phyloP scores from a whole-genome alignment of 2,113 vertebrate species.

The Amia ocellicauda region DNA sequence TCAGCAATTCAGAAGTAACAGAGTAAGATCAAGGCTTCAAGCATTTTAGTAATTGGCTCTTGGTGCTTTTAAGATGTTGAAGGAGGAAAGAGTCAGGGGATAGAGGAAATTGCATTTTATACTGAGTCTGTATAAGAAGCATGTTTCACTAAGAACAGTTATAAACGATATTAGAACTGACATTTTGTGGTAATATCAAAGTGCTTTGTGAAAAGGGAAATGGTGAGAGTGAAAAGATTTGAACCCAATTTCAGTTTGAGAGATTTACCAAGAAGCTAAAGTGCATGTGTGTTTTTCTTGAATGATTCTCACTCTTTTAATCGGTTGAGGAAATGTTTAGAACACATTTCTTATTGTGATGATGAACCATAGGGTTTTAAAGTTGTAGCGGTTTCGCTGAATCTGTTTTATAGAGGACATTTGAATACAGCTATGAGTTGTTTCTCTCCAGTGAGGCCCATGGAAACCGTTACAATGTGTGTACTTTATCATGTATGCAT shows the following conservation, averaged over 20 bases:
- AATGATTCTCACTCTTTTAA: background rate
- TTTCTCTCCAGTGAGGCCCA: no score
- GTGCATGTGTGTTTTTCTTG: background rate
- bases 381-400: no score
- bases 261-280: background rate
- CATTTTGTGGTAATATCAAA: background rate
- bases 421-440: no score
- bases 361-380: no score
- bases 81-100: background rate
- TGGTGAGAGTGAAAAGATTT: background rate
- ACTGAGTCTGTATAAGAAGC: background rate
- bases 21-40: background rate
- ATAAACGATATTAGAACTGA: background rate
- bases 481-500: no score
- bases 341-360: no score
- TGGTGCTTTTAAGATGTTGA: background rate
- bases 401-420: no score
- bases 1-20: background rate
- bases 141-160: background rate
- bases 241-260: background rate
- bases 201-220: background rate
- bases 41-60: background rate
- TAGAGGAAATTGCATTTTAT: background rate
- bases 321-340: no score
- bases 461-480: no score